These are phyloP conservation scores for Chelidonichthys spinosus DNA, from an alignment of 2,797 vertebrate genomes.

Conservation along the genomic window DNA sequence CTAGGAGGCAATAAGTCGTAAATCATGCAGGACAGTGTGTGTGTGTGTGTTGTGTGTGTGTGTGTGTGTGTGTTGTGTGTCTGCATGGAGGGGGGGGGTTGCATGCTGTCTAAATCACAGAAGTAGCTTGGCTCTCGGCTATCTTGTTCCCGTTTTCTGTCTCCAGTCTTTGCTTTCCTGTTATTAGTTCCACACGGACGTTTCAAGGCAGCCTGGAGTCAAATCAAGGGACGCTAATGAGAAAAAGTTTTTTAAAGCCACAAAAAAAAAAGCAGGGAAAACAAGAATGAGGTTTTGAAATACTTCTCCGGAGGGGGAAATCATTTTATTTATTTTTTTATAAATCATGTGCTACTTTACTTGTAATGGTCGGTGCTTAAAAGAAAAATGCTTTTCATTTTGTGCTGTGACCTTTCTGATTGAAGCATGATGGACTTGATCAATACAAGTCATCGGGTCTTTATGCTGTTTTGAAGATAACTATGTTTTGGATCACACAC, in stretches of 20 bases:
- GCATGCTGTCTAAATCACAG: constrained; percentile 38
- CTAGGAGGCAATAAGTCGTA: constrained; percentile 54
- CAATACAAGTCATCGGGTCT: not conserved
- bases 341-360: not conserved
- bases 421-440: not conserved
- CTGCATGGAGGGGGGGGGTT: not conserved
- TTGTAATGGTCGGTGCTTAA: not conserved
- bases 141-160: constrained; percentile 35
- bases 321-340: not conserved
- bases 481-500: not conserved
- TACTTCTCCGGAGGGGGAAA: constrained; percentile 7
- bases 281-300: constrained; percentile 20
- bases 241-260: constrained; percentile 44
- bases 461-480: not conserved
- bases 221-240: constrained; percentile 43
- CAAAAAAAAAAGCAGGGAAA: constrained; percentile 21
- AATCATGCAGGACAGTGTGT: constrained; percentile 62
- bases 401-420: not conserved
- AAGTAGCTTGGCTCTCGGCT: constrained; percentile 47
- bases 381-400: not conserved
- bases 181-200: constrained; percentile 65
- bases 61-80: not conserved
- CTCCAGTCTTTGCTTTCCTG: constrained; percentile 57
- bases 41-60: constrained; percentile 15
- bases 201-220: constrained; percentile 56